Percentiles rank a stretch among this genome's conserved stretches.
phyloP scores from a whole-genome alignment of 92 coral and sea anemone genomes.

The Zoanthus solanderi region DNA sequence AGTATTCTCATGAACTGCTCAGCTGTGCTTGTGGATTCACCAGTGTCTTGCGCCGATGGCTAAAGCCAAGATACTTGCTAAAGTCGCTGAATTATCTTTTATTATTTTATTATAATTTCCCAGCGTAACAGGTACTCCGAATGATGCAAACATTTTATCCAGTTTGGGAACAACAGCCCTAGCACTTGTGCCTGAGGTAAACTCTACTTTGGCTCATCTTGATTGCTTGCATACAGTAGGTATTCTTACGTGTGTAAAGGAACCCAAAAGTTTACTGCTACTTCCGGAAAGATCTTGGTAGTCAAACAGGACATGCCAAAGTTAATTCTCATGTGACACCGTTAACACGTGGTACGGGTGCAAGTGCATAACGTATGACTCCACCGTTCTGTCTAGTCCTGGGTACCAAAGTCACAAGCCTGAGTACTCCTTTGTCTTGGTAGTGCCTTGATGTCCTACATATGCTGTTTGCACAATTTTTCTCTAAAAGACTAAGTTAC shows the following conservation, averaged over 20 bases:
- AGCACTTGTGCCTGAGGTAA: neutral
- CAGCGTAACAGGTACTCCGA: constrained; percentile 2
- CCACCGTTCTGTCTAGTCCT: constrained; percentile 36
- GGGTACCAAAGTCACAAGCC: constrained; percentile 33
- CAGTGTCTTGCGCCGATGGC: constrained; percentile 38
- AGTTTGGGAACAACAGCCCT: neutral
- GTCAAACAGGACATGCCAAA: constrained; percentile 46
- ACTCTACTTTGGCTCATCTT: neutral
- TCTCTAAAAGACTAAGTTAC: too few relatives aligned
- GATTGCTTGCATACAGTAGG: constrained; percentile 18
- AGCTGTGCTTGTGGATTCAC: constrained; percentile 11
- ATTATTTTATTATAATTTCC: neutral
- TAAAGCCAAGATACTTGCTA: neutral
- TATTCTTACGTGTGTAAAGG: constrained; percentile 60
- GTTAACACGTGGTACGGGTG: constrained; percentile 43
- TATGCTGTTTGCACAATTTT: neutral
- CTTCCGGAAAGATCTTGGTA: constrained; percentile 36
- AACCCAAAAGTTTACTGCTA: constrained; percentile 58
- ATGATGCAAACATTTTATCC: neutral
- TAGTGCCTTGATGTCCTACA: constrained; percentile 53
- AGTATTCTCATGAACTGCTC: constrained; percentile 62
- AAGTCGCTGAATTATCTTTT: neutral
- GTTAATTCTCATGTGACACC: constrained; percentile 21
- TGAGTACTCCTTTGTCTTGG: constrained; percentile 42
- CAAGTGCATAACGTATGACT: constrained; percentile 23